Percentiles rank a stretch among this genome's conserved stretches.
Conservation (phyloP, 2,888 invertebrate genomes). For the Plemyria rubiginata region DNA sequence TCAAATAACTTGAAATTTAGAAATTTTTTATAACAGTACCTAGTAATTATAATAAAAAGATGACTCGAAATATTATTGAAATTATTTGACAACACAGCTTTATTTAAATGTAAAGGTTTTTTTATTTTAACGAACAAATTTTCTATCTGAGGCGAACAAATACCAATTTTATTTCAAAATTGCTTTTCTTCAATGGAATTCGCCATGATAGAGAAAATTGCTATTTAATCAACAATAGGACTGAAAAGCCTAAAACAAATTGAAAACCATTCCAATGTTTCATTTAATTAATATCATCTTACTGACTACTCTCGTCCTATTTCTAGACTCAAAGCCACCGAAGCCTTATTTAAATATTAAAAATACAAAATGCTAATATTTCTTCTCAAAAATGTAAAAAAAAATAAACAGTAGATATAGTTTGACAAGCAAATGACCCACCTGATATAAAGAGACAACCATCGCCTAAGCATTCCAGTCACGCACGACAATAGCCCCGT, state of each 20-base stretch:
- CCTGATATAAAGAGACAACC: no score
- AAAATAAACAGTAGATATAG: no score
- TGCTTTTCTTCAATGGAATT: constrained; percentile 3
- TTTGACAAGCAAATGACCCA: no score
- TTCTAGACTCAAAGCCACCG: not conserved
- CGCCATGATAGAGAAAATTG: not conserved
- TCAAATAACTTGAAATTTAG: no score
- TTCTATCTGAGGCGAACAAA: not conserved
- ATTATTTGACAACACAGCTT: not conserved
- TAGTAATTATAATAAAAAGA: no score
- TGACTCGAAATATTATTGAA: not conserved
- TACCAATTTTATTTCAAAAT: constrained; percentile 3
- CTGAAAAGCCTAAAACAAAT: constrained; percentile 13
- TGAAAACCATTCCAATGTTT: constrained; percentile 20
- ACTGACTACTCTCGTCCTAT: no score
- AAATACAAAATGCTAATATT: no score
- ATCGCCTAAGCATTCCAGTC: no score
- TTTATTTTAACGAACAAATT: not conserved
- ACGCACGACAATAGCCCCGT: no score
- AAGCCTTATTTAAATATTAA: no score
- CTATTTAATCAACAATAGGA: constrained; percentile 3
- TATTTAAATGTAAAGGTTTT: not conserved
- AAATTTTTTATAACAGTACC: no score
- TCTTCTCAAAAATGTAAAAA: no score
- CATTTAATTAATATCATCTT: not conserved